Percentiles rank a stretch among this genome's conserved stretches.
Conservation (phyloP, 2,888 invertebrate genomes). For the Euclidia mi region DNA sequence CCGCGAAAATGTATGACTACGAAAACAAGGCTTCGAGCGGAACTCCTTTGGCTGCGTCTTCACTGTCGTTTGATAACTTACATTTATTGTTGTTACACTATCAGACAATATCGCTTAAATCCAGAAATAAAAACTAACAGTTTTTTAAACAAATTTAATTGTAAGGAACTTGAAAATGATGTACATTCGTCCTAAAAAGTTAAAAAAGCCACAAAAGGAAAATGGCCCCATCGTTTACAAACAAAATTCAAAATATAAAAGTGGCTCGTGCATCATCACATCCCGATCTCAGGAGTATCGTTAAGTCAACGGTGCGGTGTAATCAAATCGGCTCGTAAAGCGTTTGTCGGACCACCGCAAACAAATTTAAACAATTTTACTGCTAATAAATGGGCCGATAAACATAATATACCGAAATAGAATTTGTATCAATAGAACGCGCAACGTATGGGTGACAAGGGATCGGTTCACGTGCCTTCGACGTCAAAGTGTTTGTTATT, state of each 20-base stretch:
- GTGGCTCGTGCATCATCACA: constrained; percentile 63
- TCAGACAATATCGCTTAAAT: no score
- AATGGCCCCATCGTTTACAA: constrained; percentile 43
- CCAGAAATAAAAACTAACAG: no score
- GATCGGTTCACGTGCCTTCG: constrained; percentile 13
- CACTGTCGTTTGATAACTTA: no score
- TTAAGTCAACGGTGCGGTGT: constrained; percentile 72
- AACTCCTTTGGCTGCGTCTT: no score
- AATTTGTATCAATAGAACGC: constrained; percentile 49
- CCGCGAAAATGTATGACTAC: no score
- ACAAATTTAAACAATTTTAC: constrained; percentile 77
- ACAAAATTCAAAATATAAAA: constrained; percentile 58
- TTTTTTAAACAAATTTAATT: no score
- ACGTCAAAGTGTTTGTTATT: constrained; percentile 4
- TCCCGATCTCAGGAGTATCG: constrained; percentile 72
- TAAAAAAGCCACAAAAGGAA: no score
- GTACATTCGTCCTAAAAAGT: not conserved
- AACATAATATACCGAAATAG: constrained; percentile 57
- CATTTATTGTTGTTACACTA: no score
- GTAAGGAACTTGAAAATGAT: not conserved
- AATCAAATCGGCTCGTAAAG: constrained; percentile 77
- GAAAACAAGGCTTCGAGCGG: no score
- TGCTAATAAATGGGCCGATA: constrained; percentile 72
- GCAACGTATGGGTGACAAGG: constrained; percentile 8
- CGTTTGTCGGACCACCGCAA: constrained; percentile 74